Percentiles rank a stretch among this genome's conserved stretches.
Evolutionary conservation across 1,140 invertebrate species (phyloP).

Genomic region (Medauroidea extradentata): DNA sequence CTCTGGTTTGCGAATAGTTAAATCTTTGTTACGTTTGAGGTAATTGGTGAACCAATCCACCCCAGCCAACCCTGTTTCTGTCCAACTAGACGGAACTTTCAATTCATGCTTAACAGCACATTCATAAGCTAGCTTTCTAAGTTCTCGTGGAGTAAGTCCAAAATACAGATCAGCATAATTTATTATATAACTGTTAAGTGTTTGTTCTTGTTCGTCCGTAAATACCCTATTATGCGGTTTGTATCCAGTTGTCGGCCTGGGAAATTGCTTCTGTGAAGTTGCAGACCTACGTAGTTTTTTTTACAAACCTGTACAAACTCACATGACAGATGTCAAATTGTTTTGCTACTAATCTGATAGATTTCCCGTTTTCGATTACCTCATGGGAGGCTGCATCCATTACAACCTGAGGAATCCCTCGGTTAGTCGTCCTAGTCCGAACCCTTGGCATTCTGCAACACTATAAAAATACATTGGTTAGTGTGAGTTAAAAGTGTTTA

Average conservation of each 20-base stretch:
- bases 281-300: background rate
- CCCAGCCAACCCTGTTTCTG: constrained; percentile 27
- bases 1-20: constrained; percentile 41
- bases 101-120: constrained; percentile 13
- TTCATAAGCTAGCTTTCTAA: constrained; percentile 18
- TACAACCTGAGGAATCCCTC: background rate
- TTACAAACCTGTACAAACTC: background rate
- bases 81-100: constrained; percentile 18
- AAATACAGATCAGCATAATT: constrained; percentile 28
- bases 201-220: constrained; percentile 1
- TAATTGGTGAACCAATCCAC: constrained; percentile 39
- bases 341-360: background rate
- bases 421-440: background rate
- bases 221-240: constrained; percentile 1
- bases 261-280: background rate
- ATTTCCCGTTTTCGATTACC: background rate
- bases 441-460: background rate
- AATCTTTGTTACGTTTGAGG: constrained; percentile 33
- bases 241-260: background rate
- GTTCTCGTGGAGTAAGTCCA: constrained; percentile 29
- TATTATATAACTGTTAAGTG: constrained; percentile 8
- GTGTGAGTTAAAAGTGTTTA: no score
- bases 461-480: no score
- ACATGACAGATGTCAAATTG: background rate
- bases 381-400: background rate